phyloP scores from a whole-genome alignment of 2,113 vertebrate species.

The Phaetusa simplex region DNA sequence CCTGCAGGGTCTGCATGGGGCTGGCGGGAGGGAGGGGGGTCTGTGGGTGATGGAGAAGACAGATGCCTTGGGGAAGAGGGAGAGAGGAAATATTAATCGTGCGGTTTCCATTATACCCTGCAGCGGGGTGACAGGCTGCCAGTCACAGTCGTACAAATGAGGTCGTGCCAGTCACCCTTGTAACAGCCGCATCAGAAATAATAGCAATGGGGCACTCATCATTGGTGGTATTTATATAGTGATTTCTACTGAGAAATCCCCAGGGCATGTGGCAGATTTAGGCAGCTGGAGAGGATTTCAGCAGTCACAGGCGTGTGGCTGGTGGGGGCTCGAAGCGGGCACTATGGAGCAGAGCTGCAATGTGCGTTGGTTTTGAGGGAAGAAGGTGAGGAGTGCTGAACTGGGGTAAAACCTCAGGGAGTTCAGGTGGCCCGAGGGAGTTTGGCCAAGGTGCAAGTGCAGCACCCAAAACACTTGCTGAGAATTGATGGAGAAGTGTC shows the following conservation, averaged over 20 bases:
- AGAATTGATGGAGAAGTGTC: no score
- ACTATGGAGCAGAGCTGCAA: neutral
- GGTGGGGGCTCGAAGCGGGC: neutral
- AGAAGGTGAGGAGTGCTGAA: neutral
- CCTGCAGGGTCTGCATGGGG: constrained; percentile 38
- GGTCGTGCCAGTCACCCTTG: constrained; percentile 52
- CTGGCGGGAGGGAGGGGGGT: neutral
- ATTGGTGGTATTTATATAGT: neutral
- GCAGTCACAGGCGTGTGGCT: neutral
- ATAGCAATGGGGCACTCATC: constrained; percentile 35
- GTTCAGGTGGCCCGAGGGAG: no score
- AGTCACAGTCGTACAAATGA: constrained; percentile 59
- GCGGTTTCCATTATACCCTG: constrained; percentile 1
- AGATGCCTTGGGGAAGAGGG: constrained; percentile 60
- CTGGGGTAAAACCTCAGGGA: neutral
- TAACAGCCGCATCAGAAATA: constrained; percentile 51
- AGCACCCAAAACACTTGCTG: no score
- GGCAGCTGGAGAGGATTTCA: constrained; percentile 1
- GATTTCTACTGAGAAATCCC: constrained; percentile 22
- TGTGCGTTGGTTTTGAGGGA: neutral
- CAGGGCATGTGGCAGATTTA: neutral
- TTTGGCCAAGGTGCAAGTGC: no score
- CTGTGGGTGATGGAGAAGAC: constrained; percentile 52
- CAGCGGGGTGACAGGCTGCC: constrained; percentile 69
- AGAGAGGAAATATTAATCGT: constrained; percentile 52